A percentile compares a stretch with the other conserved stretches of the same genome.
phyloP scores from a whole-genome alignment of 2,113 vertebrate species.

The Pongo abelii region DNA sequence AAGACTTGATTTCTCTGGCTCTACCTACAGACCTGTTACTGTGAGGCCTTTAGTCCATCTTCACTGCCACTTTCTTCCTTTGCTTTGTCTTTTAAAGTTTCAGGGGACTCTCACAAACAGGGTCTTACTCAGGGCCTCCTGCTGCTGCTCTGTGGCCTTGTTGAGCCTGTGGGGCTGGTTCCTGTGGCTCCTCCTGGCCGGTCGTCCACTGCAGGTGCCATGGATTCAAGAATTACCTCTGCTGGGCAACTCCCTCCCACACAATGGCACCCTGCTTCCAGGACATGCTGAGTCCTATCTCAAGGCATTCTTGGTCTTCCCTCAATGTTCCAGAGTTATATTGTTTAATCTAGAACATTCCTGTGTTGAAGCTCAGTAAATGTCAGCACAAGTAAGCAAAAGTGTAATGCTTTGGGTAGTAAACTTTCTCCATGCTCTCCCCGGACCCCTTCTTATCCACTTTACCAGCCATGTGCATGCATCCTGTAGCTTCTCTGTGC shows the following conservation, averaged over 20 bases:
- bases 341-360: too few relatives aligned
- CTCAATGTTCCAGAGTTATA: too few relatives aligned
- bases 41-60: not conserved
- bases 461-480: too few relatives aligned
- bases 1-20: not conserved
- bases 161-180: not conserved
- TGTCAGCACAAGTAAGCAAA: too few relatives aligned
- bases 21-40: too few relatives aligned
- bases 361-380: too few relatives aligned
- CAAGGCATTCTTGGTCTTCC: not conserved
- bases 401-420: too few relatives aligned
- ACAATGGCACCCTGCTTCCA: not conserved
- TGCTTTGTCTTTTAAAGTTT: not conserved
- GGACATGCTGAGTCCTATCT: not conserved
- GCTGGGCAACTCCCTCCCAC: not conserved
- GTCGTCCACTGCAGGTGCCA: not conserved
- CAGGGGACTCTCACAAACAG: not conserved
- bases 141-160: not conserved
- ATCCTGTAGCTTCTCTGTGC: too few relatives aligned
- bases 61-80: not conserved
- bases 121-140: not conserved
- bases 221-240: not conserved
- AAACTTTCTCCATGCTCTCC: too few relatives aligned
- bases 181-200: fast-evolving
- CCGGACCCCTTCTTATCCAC: too few relatives aligned